These are phyloP conservation scores for Adineta ricciae DNA, from an alignment of 2,888 invertebrate genomes.

Conservation along the genomic window DNA sequence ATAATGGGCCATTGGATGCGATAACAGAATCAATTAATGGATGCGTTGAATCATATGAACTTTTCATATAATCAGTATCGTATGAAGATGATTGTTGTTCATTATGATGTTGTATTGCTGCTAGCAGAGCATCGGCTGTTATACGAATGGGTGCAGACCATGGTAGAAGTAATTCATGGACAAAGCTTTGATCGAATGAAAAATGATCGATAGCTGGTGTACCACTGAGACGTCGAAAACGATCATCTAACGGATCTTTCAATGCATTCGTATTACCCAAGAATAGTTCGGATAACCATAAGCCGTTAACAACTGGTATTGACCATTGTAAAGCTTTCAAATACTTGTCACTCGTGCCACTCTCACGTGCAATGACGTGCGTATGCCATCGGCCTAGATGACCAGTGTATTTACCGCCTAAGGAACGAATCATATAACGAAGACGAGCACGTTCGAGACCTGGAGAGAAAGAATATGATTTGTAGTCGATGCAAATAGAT, in stretches of 20 bases:
- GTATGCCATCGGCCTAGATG: slow-evolving; percentile 54
- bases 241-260: slow-evolving; percentile 42
- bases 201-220: slow-evolving; percentile 24
- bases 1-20: neutral
- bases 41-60: neutral
- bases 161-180: slow-evolving; percentile 58
- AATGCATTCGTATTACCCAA: slow-evolving; percentile 74
- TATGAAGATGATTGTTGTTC: neutral
- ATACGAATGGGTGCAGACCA: slow-evolving; percentile 88
- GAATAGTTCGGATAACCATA: slow-evolving; percentile 83
- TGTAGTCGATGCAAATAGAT: no score
- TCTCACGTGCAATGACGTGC: slow-evolving; percentile 47
- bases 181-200: slow-evolving; percentile 28
- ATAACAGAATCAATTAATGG: neutral
- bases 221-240: slow-evolving; percentile 47
- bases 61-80: neutral
- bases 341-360: slow-evolving; percentile 69
- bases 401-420: slow-evolving; percentile 70
- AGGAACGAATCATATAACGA: slow-evolving; percentile 69
- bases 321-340: slow-evolving; percentile 81
- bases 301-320: slow-evolving; percentile 77
- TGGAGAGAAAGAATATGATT: no score
- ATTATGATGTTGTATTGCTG: neutral
- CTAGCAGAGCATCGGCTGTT: slow-evolving; percentile 51
- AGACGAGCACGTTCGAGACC: slow-evolving; percentile 64